phyloP scores from a whole-genome alignment of 2,888 invertebrate genomes.

The Epinotia ramella region DNA sequence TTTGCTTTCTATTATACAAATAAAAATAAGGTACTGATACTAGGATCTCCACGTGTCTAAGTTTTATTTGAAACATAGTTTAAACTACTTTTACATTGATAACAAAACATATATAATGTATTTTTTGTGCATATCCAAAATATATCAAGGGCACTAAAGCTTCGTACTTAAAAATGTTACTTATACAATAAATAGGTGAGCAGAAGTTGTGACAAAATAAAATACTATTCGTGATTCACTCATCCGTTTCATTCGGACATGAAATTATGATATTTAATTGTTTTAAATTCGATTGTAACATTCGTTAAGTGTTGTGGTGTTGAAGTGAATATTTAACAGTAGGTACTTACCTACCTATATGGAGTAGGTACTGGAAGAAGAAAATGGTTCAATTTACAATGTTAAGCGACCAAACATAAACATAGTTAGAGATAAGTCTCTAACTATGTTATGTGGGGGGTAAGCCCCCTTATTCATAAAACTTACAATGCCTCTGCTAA shows the following conservation, averaged over 20 bases:
- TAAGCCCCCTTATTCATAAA: no score
- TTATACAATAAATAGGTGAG: neutral
- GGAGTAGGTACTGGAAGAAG: neutral
- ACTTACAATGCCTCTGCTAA: no score
- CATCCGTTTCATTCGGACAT: no score
- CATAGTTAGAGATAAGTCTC: neutral
- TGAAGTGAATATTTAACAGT: neutral
- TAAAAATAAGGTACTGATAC: conserved; percentile 25
- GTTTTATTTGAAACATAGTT: neutral
- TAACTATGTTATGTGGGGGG: no score
- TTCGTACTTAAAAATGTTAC: neutral
- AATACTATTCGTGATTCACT: neutral
- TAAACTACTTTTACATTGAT: neutral
- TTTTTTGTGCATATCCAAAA: conserved; percentile 35
- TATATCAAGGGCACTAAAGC: neutral
- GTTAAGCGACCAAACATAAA: neutral
- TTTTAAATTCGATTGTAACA: conserved; percentile 16
- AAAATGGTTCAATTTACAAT: neutral
- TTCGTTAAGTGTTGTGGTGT: conserved; percentile 1
- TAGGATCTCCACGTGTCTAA: conserved; percentile 31
- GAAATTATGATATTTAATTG: neutral
- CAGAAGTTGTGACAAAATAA: neutral
- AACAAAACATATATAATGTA: conserved; percentile 15
- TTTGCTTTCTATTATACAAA: neutral
- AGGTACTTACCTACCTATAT: neutral